phyloP scores from a whole-genome alignment of 2,113 vertebrate species.

The Rhinoderma darwinii region DNA sequence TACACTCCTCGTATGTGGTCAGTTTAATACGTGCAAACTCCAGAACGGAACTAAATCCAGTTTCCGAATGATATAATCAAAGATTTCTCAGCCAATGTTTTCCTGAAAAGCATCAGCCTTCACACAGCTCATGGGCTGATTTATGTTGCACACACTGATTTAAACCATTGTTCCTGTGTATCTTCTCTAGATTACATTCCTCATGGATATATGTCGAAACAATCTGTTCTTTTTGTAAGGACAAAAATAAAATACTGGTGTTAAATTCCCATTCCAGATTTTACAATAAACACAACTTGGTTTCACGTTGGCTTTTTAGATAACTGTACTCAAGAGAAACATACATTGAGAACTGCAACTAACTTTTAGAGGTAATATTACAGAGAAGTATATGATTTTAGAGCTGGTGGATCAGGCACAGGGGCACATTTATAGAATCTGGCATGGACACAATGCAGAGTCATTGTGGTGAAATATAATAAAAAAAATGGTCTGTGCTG shows the following conservation, averaged over 20 bases:
- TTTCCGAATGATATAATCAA: constrained; percentile 1
- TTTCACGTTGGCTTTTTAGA: constrained; percentile 55
- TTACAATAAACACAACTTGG: constrained; percentile 58
- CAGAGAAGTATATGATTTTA: constrained; percentile 35
- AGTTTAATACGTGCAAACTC: not conserved
- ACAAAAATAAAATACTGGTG: constrained; percentile 48
- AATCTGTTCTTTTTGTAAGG: constrained; percentile 55
- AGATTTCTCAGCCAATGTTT: constrained; percentile 11
- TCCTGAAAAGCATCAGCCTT: not conserved
- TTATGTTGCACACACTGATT: constrained; percentile 43
- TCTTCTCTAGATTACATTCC: constrained; percentile 47
- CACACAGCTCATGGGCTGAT: constrained; percentile 24
- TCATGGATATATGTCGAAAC: constrained; percentile 44
- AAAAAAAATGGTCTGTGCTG: constrained; percentile 10
- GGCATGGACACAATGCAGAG: not conserved
- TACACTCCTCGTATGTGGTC: not conserved
- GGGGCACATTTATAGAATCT: constrained; percentile 34
- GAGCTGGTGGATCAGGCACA: constrained; percentile 39
- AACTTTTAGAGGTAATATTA: constrained; percentile 49
- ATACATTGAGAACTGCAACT: constrained; percentile 39
- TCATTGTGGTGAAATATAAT: constrained; percentile 39
- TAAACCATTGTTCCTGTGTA: constrained; percentile 22
- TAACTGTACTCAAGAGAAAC: constrained; percentile 54
- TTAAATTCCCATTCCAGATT: constrained; percentile 53
- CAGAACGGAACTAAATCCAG: not conserved